Conservation (phyloP, 2,797 vertebrate genomes). For the Protosalanx chinensis region DNA sequence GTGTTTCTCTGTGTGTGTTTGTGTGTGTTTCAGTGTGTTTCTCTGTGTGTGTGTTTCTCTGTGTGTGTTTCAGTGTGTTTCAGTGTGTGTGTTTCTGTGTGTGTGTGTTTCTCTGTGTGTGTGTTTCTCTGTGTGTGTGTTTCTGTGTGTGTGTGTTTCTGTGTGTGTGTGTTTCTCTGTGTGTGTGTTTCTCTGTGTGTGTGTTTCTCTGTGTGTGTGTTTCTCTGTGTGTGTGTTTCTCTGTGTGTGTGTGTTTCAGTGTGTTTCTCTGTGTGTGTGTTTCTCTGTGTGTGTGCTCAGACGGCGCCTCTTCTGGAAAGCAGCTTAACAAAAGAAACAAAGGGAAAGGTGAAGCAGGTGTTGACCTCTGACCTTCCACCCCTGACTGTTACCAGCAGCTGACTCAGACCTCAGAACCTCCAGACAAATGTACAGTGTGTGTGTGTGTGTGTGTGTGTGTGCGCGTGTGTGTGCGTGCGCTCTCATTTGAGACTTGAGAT, state of each 20-base stretch:
- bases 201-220: not conserved
- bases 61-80: not conserved
- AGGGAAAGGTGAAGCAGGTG: conserved; percentile 54
- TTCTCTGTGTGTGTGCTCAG: conserved; percentile 11
- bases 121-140: too few species aligned
- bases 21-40: not conserved
- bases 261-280: too few species aligned
- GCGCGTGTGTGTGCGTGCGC: not conserved
- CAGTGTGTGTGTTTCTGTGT: not conserved
- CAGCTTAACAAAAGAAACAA: conserved; percentile 33
- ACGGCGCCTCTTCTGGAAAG: conserved; percentile 12
- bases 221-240: not conserved
- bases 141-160: not conserved
- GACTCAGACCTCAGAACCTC: conserved; percentile 26
- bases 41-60: not conserved
- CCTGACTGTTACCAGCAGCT: conserved; percentile 44
- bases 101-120: not conserved
- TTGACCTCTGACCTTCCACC: conserved; percentile 54
- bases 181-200: not conserved
- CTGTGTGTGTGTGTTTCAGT: conserved; percentile 4
- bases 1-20: not conserved
- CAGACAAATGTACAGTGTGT: conserved; percentile 11
- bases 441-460: conserved; percentile 2
- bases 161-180: not conserved
- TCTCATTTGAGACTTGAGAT: not conserved